Conservation (phyloP, 2,797 vertebrate species). For the Pitangus sulphuratus region DNA sequence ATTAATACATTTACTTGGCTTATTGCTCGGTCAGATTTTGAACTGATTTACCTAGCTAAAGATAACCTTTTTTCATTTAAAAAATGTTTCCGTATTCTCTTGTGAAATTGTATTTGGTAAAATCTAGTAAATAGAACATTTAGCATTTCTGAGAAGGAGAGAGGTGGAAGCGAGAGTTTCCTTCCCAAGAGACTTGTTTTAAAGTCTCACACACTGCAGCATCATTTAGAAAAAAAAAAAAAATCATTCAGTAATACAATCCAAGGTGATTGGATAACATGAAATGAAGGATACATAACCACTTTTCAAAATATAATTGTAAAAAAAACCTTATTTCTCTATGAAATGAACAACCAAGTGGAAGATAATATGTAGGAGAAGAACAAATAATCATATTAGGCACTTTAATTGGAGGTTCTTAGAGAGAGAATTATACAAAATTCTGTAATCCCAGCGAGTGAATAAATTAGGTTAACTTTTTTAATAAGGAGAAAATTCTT, state of each 20-base stretch:
- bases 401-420: not conserved
- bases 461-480: slow-evolving; percentile 36
- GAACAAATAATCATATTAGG: not conserved
- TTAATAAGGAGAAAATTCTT: not conserved
- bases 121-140: not conserved
- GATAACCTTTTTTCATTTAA: not conserved
- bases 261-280: not conserved
- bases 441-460: not conserved
- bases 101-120: not conserved
- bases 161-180: not conserved
- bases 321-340: not conserved
- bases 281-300: not conserved
- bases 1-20: not conserved
- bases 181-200: not conserved
- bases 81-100: not conserved
- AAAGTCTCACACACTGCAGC: not conserved
- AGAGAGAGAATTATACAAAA: slow-evolving; percentile 5
- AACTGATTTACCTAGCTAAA: not conserved
- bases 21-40: not conserved
- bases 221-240: not conserved
- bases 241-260: not conserved
- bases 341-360: not conserved
- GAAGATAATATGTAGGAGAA: not conserved
- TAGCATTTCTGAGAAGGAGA: not conserved
- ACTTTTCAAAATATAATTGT: not conserved